Percentiles rank a stretch among this genome's conserved stretches.
phyloP scores from a whole-genome alignment of 2,797 vertebrate species.

The Diceros bicornis region DNA sequence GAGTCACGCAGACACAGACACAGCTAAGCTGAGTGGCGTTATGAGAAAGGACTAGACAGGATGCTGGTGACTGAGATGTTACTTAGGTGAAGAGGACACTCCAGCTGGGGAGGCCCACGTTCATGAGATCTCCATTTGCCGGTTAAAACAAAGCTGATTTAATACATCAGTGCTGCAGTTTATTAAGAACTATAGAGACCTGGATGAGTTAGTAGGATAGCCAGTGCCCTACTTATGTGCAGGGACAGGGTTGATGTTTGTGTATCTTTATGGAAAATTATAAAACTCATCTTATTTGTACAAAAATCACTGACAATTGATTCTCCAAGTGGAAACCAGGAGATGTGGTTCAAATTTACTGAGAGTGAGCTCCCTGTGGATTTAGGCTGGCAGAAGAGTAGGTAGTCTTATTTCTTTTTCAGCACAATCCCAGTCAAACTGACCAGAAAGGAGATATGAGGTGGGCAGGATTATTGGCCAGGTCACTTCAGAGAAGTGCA shows the following conservation, averaged over 20 bases:
- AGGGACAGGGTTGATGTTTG: background rate
- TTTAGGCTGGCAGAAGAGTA: background rate
- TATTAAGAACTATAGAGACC: background rate
- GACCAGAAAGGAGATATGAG: background rate
- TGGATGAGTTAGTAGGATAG: background rate
- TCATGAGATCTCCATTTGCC: background rate
- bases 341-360: background rate
- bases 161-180: background rate
- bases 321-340: background rate
- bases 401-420: background rate
- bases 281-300: constrained; percentile 8
- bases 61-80: background rate
- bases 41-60: background rate
- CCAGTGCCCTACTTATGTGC: background rate
- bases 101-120: background rate
- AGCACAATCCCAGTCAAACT: background rate
- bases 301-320: background rate
- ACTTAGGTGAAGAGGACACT: background rate
- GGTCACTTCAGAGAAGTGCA: background rate
- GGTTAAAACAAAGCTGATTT: background rate
- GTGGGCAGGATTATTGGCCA: background rate
- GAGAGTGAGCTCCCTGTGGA: background rate
- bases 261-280: background rate
- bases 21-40: background rate
- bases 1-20: background rate